Base-by-base conservation (phyloP, 2,113 vertebrate species). In the Rhinolophus sinicus region DNA sequence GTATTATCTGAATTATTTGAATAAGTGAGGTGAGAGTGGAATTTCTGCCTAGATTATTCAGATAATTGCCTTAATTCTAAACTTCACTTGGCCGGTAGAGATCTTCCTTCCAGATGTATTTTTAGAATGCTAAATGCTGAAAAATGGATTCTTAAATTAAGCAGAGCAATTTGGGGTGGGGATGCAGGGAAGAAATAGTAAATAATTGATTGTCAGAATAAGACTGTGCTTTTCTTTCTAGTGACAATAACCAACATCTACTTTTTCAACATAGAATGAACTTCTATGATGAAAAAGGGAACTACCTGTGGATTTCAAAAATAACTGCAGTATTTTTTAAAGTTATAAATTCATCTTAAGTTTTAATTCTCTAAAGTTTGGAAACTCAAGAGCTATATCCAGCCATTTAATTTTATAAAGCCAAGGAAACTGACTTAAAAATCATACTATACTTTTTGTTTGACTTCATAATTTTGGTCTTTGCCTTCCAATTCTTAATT, bases 61-160 rank as follows among this genome's bases (percentile, higher is more conserved):
- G 78, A 78, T 96, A 93, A 93, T 78, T 96, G 77, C 50, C 50
- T 89, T 89, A 92, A 95, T 86, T 95, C 47, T 86, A 81, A 85
- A 92, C n/a, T 77, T 89, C 26, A 62, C n/a, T 83, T 87, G 33
- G 8, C 44, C 75, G 22, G 9, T 92, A 38, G 88, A 92, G 50
- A 86, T 9, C 38, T 75, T 88, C 86, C 56, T 58, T 64, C 4
- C 85, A n/a, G 33, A 89, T 93, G 26, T 22, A 86, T 87, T 78
- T 95, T 95, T 87, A 33, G 75, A 87, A 86, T 56, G 40, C 5
- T 92, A 73, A 93, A 65, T 86, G 44, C 40, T 90, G n/a, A 50
- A 88, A 81, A 93, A 70, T 47, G 38, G 15, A 28, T 35, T 88
- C 14, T 35, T 91, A 78, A 84, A 64, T 82, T 83, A 77, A 56